phyloP scores from a whole-genome alignment of 2,797 vertebrate species.

The Gorsachius magnificus region DNA sequence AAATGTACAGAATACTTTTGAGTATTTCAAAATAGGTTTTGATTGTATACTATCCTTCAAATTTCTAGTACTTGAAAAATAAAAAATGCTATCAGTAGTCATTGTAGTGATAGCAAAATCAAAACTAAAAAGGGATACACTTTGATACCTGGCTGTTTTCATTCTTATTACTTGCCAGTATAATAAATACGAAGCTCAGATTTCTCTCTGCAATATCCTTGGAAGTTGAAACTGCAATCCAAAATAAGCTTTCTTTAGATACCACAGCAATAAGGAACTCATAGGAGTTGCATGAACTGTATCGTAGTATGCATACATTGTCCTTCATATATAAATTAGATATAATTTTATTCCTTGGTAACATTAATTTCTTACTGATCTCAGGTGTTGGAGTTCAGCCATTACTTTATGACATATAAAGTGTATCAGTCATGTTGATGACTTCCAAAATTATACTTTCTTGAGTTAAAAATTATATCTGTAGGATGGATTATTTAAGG shows the following conservation, averaged over 20 bases:
- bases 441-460: background rate
- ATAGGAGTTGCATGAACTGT: background rate
- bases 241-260: background rate
- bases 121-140: background rate
- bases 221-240: background rate
- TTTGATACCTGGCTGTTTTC: background rate
- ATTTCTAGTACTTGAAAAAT: background rate
- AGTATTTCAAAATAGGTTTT: constrained; percentile 9
- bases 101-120: background rate
- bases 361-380: background rate
- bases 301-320: background rate
- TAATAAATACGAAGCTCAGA: background rate
- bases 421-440: background rate
- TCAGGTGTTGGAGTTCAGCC: background rate
- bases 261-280: background rate
- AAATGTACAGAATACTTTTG: background rate
- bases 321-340: background rate
- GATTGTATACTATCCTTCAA: background rate
- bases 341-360: background rate
- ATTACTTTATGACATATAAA: background rate
- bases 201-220: background rate
- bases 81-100: background rate
- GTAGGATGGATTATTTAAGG: background rate
- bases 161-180: background rate
- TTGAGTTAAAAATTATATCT: background rate